Conservation (phyloP, 2,797 vertebrate genomes). For the Xenops minutus region DNA sequence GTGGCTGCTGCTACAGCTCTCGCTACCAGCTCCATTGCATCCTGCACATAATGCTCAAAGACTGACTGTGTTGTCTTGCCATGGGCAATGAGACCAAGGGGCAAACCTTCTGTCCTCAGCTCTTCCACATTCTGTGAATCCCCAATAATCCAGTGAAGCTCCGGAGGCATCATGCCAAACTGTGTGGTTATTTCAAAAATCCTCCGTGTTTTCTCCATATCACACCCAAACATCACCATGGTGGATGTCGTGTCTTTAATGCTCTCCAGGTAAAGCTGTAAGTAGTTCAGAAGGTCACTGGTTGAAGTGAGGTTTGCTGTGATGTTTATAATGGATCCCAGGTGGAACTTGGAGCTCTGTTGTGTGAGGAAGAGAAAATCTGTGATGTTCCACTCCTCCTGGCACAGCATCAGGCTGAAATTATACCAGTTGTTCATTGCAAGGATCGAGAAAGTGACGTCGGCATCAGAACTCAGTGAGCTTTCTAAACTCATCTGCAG, state of each 20-base stretch:
- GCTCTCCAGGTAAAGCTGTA: slow-evolving; percentile 82
- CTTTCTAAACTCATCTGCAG: slow-evolving; percentile 93
- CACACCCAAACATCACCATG: slow-evolving; percentile 92
- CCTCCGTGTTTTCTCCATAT: slow-evolving; percentile 86
- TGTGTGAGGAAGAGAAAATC: slow-evolving; percentile 88
- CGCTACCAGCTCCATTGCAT: slow-evolving; percentile 89
- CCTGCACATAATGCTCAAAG: slow-evolving; percentile 92
- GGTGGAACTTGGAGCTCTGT: slow-evolving; percentile 89
- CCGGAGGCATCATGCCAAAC: slow-evolving; percentile 81
- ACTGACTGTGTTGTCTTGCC: slow-evolving; percentile 87
- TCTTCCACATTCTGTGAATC: slow-evolving; percentile 94
- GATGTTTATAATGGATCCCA: slow-evolving; percentile 89
- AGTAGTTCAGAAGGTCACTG: slow-evolving; percentile 78
- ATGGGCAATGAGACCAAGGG: slow-evolving; percentile 90
- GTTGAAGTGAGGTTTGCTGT: slow-evolving; percentile 76
- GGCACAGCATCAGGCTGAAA: slow-evolving; percentile 92
- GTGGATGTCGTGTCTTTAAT: slow-evolving; percentile 84
- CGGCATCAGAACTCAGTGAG: slow-evolving; percentile 80
- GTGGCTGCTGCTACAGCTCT: slow-evolving; percentile 90
- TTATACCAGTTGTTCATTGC: slow-evolving; percentile 97
- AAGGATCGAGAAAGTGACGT: slow-evolving; percentile 90
- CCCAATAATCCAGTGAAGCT: slow-evolving; percentile 93
- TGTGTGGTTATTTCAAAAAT: slow-evolving; percentile 83
- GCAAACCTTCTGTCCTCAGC: slow-evolving; percentile 91
- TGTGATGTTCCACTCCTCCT: slow-evolving; percentile 90